Evolutionary conservation across 2,113 vertebrate genomes (phyloP).

Genomic region (Brachypodius melanocephalos): DNA sequence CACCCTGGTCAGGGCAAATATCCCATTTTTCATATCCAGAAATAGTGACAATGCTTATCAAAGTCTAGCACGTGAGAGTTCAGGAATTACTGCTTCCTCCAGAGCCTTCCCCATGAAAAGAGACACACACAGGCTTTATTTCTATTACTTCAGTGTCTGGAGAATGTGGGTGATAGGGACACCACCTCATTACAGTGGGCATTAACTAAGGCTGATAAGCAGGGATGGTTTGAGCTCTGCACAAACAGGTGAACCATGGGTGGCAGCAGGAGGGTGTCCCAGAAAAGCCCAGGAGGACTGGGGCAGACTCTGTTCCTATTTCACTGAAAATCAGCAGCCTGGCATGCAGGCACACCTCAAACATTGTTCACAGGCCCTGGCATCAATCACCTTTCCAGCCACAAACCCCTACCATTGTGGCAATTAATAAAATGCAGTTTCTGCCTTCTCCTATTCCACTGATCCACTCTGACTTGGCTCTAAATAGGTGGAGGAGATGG

Average conservation of each 20-base stretch:
- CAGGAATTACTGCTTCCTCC: not conserved
- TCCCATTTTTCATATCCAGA: not conserved
- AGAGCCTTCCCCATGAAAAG: not conserved
- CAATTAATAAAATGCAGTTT: not conserved
- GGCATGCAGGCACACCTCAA: not conserved
- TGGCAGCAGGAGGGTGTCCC: not conserved
- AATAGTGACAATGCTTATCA: not conserved
- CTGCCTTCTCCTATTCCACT: not conserved
- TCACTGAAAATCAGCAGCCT: not conserved
- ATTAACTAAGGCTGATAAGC: not conserved
- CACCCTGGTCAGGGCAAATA: not conserved
- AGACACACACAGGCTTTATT: not conserved
- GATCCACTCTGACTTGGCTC: not conserved
- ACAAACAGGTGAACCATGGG: not conserved
- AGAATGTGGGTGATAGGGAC: not conserved
- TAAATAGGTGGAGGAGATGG: not conserved
- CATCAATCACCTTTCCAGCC: not conserved
- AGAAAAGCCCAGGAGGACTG: not conserved
- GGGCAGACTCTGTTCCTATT: not conserved
- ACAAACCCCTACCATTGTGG: not conserved
- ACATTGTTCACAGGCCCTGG: not conserved
- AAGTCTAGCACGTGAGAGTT: not conserved
- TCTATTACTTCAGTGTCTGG: not conserved
- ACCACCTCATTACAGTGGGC: not conserved
- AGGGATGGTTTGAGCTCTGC: not conserved